A percentile compares a stretch with the other conserved stretches of the same genome.
Conservation (phyloP, 2,113 vertebrate genomes). For the Oryzias curvinotus region DNA sequence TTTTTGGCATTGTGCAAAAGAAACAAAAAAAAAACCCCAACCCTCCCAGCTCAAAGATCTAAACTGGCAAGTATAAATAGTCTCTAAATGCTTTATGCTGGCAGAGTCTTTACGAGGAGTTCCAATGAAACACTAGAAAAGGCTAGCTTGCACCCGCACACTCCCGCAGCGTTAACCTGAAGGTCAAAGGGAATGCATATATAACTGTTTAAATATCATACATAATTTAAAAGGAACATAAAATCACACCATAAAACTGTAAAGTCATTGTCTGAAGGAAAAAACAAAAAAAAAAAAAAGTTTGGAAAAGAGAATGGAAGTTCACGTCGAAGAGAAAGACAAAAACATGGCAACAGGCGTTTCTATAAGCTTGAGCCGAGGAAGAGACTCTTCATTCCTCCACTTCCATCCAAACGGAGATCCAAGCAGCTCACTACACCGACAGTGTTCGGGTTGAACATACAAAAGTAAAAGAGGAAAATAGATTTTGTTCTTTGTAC, state of each 20-base stretch:
- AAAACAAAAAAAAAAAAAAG: conserved; percentile 52
- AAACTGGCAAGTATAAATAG: conserved; percentile 49
- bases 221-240: conserved; percentile 71
- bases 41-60: conserved; percentile 34
- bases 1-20: conserved; percentile 76
- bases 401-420: conserved; percentile 74
- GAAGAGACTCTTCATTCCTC: conserved; percentile 60
- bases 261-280: conserved; percentile 44
- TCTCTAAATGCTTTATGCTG: conserved; percentile 36
- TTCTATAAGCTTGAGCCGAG: conserved; percentile 47
- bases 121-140: conserved; percentile 56
- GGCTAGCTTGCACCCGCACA: conserved; percentile 54
- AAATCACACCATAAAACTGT: conserved; percentile 66
- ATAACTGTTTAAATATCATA: conserved; percentile 67
- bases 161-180: conserved; percentile 54
- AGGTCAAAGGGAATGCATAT: conserved; percentile 62
- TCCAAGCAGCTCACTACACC: conserved; percentile 83
- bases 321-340: conserved; percentile 34
- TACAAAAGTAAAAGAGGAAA: conserved; percentile 99
- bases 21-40: conserved; percentile 16
- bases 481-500: conserved; percentile 99
- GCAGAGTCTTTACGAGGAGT: conserved; percentile 30
- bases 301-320: conserved; percentile 42
- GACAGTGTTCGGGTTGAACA: conserved; percentile 83
- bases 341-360: conserved; percentile 46